Percentiles rank a stretch among this genome's conserved stretches.
phyloP scores from a whole-genome alignment of 2,888 invertebrate genomes.

The Tipula vernalis region DNA sequence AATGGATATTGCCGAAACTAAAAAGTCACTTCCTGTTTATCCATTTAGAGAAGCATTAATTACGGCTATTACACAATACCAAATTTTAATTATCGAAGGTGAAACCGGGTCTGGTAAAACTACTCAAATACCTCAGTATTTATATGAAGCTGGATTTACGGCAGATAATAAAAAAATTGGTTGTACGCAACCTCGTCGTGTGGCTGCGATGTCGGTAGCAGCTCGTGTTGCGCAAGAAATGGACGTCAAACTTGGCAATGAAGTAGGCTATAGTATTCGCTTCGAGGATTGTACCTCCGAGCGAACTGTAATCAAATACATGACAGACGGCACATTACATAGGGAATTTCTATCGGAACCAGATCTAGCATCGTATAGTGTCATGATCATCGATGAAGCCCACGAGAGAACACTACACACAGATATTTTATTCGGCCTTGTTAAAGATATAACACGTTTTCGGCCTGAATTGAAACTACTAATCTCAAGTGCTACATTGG shows the following conservation, averaged over 20 bases:
- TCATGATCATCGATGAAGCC: constrained; percentile 99
- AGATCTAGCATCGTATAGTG: constrained; percentile 89
- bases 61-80: constrained; percentile 78
- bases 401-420: constrained; percentile 98
- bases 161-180: constrained; percentile 79
- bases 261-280: constrained; percentile 82
- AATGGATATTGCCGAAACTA: constrained; percentile 79
- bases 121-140: constrained; percentile 96
- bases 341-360: constrained; percentile 96
- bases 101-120: constrained; percentile 99
- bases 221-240: constrained; percentile 97
- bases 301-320: constrained; percentile 91
- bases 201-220: constrained; percentile 99
- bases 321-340: constrained; percentile 98
- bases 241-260: constrained; percentile 88
- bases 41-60: constrained; percentile 83
- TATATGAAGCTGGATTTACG: constrained; percentile 87
- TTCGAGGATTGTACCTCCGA: constrained; percentile 99
- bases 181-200: constrained; percentile 93
- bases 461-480: constrained; percentile 88
- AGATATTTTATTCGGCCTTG: constrained; percentile 93
- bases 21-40: constrained; percentile 85
- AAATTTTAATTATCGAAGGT: constrained; percentile 88
- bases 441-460: constrained; percentile 90
- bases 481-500: constrained; percentile 95